Evolutionary conservation across 2,113 vertebrate genomes (phyloP), one percentile per base, ranked within the genome.

Genomic region (Mus spicilegus): DNA sequence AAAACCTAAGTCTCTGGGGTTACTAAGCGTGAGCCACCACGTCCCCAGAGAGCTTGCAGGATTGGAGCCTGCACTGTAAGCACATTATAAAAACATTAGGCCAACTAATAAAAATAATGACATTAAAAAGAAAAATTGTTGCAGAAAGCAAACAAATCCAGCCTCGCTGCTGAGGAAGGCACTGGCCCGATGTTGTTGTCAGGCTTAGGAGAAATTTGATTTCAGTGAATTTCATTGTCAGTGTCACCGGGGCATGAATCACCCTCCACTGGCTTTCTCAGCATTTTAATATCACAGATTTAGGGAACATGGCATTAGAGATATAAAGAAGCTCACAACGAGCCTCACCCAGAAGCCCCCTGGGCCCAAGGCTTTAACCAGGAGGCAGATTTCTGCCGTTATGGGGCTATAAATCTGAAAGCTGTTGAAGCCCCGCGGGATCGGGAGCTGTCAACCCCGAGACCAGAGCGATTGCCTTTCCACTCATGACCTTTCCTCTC

Each of bases 51-150:
- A 90, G 78, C 89, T 72, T 61, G 93, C 14, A 14, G 77, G 70
- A 84, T 39, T n/a, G 33, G 75, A 94, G 70, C 91, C 69, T 96
- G 86, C 78, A 69, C 63, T 70, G 61, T 96, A 96, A 97, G 96
- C 92, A 93, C 51, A 95, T 97, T 97, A 97, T 95, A 97, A 97
- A 97, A 95, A 90, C 97, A 97, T 96, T 96, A 97, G 96, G 80
- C 0, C 0, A 96, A 96, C 95, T 96, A 97, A 97, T 97, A 97
- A 96, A 97, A 97, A 98, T 96, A 98, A 98, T 96, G 89, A 94
- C 65, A 97, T 97, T 97, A 97, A 96, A 96, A 84, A 97, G 96
- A 98, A 93, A 96, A 93, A 97, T 85, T 36, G 51, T 72, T 78
- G 93, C 92, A 90, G 96, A 97, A 96, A 94, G 80, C 89, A 96